Base-by-base conservation (phyloP, 2,797 vertebrate genomes). In the Melanotaenia maccullochi region DNA sequence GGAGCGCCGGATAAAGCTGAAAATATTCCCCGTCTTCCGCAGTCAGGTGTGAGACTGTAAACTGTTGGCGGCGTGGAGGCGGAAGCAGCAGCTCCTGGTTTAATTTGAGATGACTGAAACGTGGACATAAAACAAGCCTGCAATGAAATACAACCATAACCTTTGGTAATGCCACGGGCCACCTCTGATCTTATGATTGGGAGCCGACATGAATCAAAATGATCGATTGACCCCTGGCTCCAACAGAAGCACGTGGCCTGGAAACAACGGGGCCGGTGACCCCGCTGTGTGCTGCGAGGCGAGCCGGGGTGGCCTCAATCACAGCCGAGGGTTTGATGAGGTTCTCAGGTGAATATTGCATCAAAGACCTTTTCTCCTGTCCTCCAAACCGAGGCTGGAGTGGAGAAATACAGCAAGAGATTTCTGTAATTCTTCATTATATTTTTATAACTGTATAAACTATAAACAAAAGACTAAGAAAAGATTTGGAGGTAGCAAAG, bases 181-280 rank as follows among this genome's bases (percentile, higher is more conserved):
- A 78, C 78, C 82, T 92, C 89, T 90, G 88, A 92, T 93, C 88
- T 85, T 36, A 64, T 78, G 89, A 93, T 90, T 90, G 90, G 86
- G 68, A 75, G 68, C 77, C 60, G 30, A 92, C 88, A 92, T 93
- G 87, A 93, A 90, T 92, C 78, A 90, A 91, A 89, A 86, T 14
- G 68, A 93, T 92, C 86, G 87, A 91, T 92, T 89, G 90, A 85
- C 87, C 89, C 49, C 38, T 38, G 67, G 63, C 49, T 81, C 74
- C 61, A 67, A 75, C 73, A 64, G 72, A 85, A 87, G 66, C 75
- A 60, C 1, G 72, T 84, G 87, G 85, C 78, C 60, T 68, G 54
- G 79, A 91, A 92, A 88, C 83, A 89, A 85, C 67, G 61, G 60
- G 75, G 79, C 78, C 55, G 25, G 25, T 2, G 64, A 82, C 82